These are phyloP conservation scores for Apis florea DNA, from an alignment of 1,140 invertebrate species.

Conservation along the genomic window DNA sequence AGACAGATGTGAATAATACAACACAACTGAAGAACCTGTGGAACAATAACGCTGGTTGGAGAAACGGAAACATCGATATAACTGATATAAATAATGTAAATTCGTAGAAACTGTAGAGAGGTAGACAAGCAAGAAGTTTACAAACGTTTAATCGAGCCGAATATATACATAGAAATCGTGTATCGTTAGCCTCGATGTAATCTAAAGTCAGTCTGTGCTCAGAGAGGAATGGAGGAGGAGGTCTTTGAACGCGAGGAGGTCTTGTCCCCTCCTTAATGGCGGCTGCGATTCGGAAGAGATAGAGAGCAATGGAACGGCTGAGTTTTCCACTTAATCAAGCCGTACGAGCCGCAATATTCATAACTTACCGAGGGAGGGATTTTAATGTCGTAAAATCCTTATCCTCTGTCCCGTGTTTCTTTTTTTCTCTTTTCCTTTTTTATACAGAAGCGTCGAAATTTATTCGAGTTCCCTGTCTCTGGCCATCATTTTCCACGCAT, in stretches of 20 bases:
- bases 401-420: slow-evolving; percentile 12
- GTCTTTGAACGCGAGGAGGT: neutral
- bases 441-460: slow-evolving; percentile 33
- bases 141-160: neutral
- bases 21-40: too few relatives aligned
- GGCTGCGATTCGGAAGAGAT: slow-evolving; percentile 25
- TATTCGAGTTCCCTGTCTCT: slow-evolving; percentile 37
- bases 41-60: too few relatives aligned
- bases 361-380: slow-evolving; percentile 42
- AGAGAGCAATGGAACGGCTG: neutral
- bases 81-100: too few relatives aligned
- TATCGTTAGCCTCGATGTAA: neutral
- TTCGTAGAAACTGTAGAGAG: too few relatives aligned
- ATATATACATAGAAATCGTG: neutral
- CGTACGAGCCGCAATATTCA: slow-evolving; percentile 51
- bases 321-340: slow-evolving; percentile 42
- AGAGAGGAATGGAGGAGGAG: too few relatives aligned
- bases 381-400: slow-evolving; percentile 48
- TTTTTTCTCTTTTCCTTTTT: too few relatives aligned
- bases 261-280: slow-evolving; percentile 35
- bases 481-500: slow-evolving; percentile 25
- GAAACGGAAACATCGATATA: too few relatives aligned
- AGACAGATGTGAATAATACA: too few relatives aligned
- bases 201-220: neutral
- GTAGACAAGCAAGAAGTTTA: neutral